These are phyloP conservation scores for Metopolophium dirhodum DNA, from an alignment of 1,140 invertebrate genomes.

Conservation along the genomic window DNA sequence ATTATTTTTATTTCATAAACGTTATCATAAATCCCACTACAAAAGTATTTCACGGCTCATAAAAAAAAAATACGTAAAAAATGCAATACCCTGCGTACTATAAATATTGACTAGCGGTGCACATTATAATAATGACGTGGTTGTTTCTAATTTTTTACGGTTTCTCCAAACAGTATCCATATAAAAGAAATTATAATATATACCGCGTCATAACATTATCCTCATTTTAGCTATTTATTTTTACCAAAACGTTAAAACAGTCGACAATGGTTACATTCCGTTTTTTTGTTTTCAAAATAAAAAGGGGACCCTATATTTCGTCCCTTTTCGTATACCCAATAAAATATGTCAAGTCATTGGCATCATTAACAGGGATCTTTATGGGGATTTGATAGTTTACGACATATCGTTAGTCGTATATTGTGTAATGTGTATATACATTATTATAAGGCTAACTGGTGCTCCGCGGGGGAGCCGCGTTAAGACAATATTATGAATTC, in stretches of 20 bases:
- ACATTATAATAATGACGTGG: background rate
- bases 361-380: slow-evolving; percentile 54
- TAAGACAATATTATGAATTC: slow-evolving; percentile 54
- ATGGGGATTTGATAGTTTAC: slow-evolving; percentile 46
- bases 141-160: background rate
- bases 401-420: slow-evolving; percentile 24
- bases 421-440: slow-evolving; percentile 11
- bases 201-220: background rate
- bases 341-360: slow-evolving; percentile 42
- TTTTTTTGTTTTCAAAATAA: slow-evolving; percentile 32
- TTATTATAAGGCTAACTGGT: background rate
- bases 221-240: background rate
- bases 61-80: background rate
- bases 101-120: background rate
- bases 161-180: background rate
- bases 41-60: slow-evolving; percentile 22
- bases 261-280: background rate
- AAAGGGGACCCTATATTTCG: background rate
- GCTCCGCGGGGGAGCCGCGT: background rate
- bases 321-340: background rate
- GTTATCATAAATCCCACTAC: slow-evolving; percentile 1
- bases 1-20: background rate
- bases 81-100: background rate
- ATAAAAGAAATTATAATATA: background rate
- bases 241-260: background rate